A percentile compares a stretch with the other conserved stretches of the same genome.
Evolutionary conservation across 2,888 invertebrate genomes (phyloP).

Genomic region (Cataglyphis rosenhaueri): DNA sequence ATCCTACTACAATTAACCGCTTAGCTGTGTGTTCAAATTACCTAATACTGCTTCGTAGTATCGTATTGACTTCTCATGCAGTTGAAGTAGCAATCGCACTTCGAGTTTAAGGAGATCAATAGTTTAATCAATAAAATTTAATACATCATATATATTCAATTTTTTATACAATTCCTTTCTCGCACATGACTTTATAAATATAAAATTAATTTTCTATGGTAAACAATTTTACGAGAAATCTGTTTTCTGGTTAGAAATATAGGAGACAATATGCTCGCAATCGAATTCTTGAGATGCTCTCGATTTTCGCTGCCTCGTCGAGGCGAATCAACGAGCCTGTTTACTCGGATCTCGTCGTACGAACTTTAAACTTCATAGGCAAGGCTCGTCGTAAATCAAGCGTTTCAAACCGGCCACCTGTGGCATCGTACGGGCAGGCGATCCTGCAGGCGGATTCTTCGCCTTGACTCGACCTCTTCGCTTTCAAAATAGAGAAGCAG

Average conservation of each 20-base stretch:
- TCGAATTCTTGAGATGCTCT: conserved; percentile 58
- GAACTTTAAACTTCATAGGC: conserved; percentile 78
- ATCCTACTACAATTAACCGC: conserved; percentile 74
- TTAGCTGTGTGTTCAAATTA: conserved; percentile 73
- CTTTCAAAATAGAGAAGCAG: conserved; percentile 28
- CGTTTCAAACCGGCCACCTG: conserved; percentile 81
- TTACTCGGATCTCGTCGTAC: conserved; percentile 71
- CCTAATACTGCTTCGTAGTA: conserved; percentile 70
- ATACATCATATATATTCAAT: background rate
- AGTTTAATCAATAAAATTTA: no score
- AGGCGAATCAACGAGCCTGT: conserved; percentile 68
- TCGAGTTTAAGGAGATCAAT: conserved; percentile 1
- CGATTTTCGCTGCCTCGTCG: conserved; percentile 57
- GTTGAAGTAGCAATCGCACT: conserved; percentile 40
- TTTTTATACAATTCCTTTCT: background rate
- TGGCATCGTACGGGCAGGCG: conserved; percentile 66
- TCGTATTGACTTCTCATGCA: conserved; percentile 68
- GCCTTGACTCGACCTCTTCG: conserved; percentile 21
- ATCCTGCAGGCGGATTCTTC: conserved; percentile 25
- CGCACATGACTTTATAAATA: background rate
- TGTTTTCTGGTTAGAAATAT: conserved; percentile 1
- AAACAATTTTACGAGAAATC: conserved; percentile 40
- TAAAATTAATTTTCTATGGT: background rate
- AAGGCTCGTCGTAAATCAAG: conserved; percentile 81
- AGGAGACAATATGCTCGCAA: conserved; percentile 16